Evolutionary conservation across 1,140 invertebrate species (phyloP), one percentile per base, ranked within the genome.

Genomic region (Aphaenogaster floridana): DNA sequence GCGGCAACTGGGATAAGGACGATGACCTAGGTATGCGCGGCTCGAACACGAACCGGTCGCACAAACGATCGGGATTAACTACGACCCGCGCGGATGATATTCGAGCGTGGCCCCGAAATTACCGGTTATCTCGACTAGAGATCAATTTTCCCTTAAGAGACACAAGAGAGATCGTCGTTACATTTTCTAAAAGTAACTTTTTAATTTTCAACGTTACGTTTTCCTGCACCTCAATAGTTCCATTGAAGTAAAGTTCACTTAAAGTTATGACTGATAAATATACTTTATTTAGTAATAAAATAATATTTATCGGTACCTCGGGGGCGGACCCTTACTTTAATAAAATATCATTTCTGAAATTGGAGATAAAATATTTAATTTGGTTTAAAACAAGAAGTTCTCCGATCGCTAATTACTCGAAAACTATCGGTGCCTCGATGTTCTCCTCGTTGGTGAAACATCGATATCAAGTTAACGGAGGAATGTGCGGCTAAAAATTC

Each of bases 1-100:
- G 88, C 86, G 93, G 93, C 68, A 94, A 93, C 69, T 95, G 94
- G 95, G 94, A 95, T 90, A 94, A 90, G 87, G 95, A 95, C 90
- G 94, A 95, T 85, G 94, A 95, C 90, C 91, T 94, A 90, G 94
- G 94, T 95, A 92, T n/a, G 89, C 63, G 21, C 54, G 71, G n/a
- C 36, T 68, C 69, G 54, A 17, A 21, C 45, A 9, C n/a, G 45
- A 28, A n/a, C 48, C 72, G 74, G 45, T 42, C 59, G 61, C 54
- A 36, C 69, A 54, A 84, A 84, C 80, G 42, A 39, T 50, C 68
- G 54, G 42, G 68, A 74, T 83, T 74, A 83, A 83, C 54, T 54
- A 50, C 78, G 54, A 61, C 28, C 71, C 80, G 45, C 52, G 28
- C 11, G 54, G 61, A 17, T 45, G 28, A 42, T 79, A 66, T 7